Base-by-base conservation (phyloP, 2,888 invertebrate genomes). In the Philopedon plagiatum region DNA sequence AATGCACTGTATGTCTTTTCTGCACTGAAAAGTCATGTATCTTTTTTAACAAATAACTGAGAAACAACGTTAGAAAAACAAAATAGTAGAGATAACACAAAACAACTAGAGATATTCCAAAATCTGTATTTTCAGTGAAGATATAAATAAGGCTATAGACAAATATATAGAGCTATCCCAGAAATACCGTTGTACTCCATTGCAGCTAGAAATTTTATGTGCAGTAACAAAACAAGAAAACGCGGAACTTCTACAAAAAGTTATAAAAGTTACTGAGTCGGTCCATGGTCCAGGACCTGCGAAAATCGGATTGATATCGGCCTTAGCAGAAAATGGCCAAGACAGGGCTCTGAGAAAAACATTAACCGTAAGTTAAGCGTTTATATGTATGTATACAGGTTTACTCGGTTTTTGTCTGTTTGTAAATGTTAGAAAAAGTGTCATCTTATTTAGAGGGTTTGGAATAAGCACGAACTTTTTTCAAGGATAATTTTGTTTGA, bases 191-290 rank as follows among this genome's bases (percentile, higher is more conserved):
- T 89, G 88, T 76, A 90, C 91, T 0, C 93, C 93, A 0, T 81
- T 91, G 8, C 90, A 91, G 78, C 89, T 91, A 75, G 92, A 92
- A 82, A 75, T 93, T 0, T 79, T 92, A 2, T 75, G 76, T n/a
- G 78, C 82, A 60, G 73, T 88, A 39, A 80, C 87, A 39, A 82
- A 83, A 44, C 78, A 76, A 0, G 79, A 85, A 66, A 84, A 86
- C 7, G 84, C 85, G 71, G 77, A 83, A 41, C 76, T 86, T n/a
- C 75, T 88, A 41, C 81, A 83, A 23, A 76, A 81, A 29, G 80
- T 87, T 1, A 78, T 87, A 1, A 79, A 83, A 32, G 80, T 80
- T 0, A 81, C 85, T 5, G 77, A 82, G 2, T 80, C 80, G 11
- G 80, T 89, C 5, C 88, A 88, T 78, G 88, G 88, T 8, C 49